These are phyloP conservation scores for Otocyon megalotis DNA, from an alignment of 2,113 vertebrate genomes.

Conservation along the genomic window DNA sequence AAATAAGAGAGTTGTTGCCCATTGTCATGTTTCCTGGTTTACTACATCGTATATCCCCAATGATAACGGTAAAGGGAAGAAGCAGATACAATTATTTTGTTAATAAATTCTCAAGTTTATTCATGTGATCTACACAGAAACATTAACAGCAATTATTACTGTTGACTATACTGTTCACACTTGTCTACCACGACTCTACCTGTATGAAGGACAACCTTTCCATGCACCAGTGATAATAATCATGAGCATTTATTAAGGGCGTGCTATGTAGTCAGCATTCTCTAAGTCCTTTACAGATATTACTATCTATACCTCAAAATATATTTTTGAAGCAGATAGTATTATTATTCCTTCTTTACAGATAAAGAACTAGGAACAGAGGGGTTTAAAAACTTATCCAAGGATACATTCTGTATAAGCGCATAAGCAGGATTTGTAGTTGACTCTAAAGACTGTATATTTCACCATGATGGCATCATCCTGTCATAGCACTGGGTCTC, in stretches of 20 bases:
- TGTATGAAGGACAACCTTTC: not conserved
- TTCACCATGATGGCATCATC: not conserved
- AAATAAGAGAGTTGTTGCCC: not conserved
- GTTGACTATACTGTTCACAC: not conserved
- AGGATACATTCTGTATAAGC: not conserved
- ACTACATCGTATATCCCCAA: not conserved
- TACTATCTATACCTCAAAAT: not conserved
- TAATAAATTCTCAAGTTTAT: not conserved
- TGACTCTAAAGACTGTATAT: not conserved
- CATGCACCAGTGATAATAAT: not conserved
- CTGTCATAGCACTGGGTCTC: not conserved
- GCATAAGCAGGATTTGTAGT: not conserved
- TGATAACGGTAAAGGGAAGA: not conserved
- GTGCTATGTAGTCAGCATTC: not conserved
- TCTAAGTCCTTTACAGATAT: not conserved
- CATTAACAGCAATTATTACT: not conserved
- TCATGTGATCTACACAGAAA: not conserved
- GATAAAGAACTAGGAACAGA: not conserved
- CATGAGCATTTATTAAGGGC: not conserved
- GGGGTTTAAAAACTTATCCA: not conserved
- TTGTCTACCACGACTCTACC: not conserved
- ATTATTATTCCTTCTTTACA: not conserved
- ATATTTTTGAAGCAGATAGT: not conserved
- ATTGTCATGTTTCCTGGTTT: not conserved
- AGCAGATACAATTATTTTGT: not conserved